Conservation (phyloP, 2,888 invertebrate genomes). For the Tenthredo amoena region DNA sequence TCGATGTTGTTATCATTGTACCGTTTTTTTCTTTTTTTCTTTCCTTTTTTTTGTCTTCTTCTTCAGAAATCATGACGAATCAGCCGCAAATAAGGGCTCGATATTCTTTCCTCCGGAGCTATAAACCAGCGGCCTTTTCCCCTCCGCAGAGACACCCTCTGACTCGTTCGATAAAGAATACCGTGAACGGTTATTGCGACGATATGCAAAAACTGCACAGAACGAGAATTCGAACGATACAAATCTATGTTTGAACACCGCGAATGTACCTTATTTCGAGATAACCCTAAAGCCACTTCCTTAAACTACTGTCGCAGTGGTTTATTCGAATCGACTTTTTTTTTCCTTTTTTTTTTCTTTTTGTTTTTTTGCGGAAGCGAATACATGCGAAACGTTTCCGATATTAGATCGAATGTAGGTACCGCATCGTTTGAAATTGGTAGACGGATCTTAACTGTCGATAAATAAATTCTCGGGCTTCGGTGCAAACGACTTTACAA, state of each 20-base stretch:
- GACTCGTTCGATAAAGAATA: background rate
- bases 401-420: background rate
- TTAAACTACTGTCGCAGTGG: background rate
- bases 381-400: background rate
- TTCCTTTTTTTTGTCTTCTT: background rate
- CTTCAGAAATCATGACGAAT: constrained; percentile 26
- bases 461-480: background rate
- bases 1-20: constrained; percentile 6
- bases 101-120: constrained; percentile 2
- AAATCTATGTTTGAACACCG: constrained; percentile 49
- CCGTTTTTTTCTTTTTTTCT: background rate
- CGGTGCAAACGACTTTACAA: background rate
- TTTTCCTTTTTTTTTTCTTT: background rate
- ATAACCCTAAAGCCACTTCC: constrained; percentile 14
- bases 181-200: constrained; percentile 50
- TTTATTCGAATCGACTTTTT: background rate
- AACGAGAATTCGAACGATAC: constrained; percentile 51
- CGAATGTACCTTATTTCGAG: background rate
- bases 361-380: background rate
- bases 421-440: background rate
- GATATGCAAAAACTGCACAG: constrained; percentile 51
- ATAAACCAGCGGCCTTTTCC: constrained; percentile 25
- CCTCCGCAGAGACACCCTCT: background rate
- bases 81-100: background rate
- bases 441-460: background rate